A percentile compares a stretch with the other conserved stretches of the same genome.
phyloP scores from a whole-genome alignment of 2,888 invertebrate species.

The Tachina grossa region DNA sequence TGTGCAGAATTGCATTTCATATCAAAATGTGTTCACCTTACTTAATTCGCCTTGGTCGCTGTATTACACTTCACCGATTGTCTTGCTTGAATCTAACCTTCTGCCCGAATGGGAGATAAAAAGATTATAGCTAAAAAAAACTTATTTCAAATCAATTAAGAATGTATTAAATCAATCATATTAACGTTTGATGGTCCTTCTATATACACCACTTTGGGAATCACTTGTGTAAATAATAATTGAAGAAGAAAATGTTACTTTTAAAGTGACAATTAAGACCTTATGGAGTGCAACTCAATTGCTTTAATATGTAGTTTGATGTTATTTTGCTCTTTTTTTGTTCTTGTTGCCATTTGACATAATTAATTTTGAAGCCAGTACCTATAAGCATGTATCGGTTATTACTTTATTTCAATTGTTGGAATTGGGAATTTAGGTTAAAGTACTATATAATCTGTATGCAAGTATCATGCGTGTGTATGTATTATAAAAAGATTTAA shows the following conservation, averaged over 20 bases:
- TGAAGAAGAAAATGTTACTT: slow-evolving; percentile 12
- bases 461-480: background rate
- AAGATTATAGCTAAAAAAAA: too few species aligned
- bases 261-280: slow-evolving; percentile 43
- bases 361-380: slow-evolving; percentile 2
- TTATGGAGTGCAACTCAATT: slow-evolving; percentile 18
- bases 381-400: background rate
- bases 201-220: background rate
- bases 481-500: too few species aligned
- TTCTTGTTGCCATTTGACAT: slow-evolving; percentile 22
- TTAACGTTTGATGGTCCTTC: background rate
- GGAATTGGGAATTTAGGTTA: slow-evolving; percentile 14
- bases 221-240: background rate
- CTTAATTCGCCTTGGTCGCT: too few species aligned
- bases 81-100: too few species aligned
- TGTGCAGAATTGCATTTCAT: too few species aligned
- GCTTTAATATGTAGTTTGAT: background rate
- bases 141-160: too few species aligned
- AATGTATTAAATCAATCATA: background rate
- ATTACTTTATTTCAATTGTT: background rate
- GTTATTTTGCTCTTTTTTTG: background rate
- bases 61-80: too few species aligned
- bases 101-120: too few species aligned
- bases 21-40: too few species aligned
- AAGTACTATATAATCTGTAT: background rate